These are phyloP conservation scores for Bombus turneri DNA, from an alignment of 1,140 invertebrate genomes.

Conservation along the genomic window DNA sequence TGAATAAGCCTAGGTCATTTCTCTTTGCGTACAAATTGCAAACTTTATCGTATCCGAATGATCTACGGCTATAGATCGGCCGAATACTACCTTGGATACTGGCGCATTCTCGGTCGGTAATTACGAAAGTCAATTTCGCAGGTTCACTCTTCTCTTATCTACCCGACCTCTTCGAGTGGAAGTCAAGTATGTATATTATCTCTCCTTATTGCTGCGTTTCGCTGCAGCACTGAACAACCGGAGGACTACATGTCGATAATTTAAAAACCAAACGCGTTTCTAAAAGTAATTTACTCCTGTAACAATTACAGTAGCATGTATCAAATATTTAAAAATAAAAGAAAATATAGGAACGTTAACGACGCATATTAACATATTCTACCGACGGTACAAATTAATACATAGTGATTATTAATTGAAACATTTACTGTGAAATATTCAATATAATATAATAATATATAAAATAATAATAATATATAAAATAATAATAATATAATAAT, in stretches of 20 bases:
- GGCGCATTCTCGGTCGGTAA: constrained; percentile 37
- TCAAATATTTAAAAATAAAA: background rate
- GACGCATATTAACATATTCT: background rate
- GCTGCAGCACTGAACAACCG: constrained; percentile 20
- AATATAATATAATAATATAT: background rate
- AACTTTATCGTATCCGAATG: constrained; percentile 14
- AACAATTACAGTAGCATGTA: background rate
- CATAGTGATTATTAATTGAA: background rate
- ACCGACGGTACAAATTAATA: background rate
- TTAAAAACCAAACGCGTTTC: background rate
- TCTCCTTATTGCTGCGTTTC: constrained; percentile 34
- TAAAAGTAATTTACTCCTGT: background rate
- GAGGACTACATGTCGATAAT: constrained; percentile 11
- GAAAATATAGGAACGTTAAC: background rate
- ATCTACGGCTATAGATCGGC: constrained; percentile 14
- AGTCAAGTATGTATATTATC: constrained; percentile 52
- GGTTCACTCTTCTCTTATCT: constrained; percentile 46
- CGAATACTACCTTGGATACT: constrained; percentile 10
- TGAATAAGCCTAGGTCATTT: background rate
- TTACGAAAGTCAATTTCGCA: constrained; percentile 46
- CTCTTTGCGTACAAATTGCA: constrained; percentile 11
- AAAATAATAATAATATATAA: too few species aligned
- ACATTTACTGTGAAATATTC: background rate
- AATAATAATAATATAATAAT: background rate
- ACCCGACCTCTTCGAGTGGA: constrained; percentile 31